Base-by-base conservation (phyloP, 2,888 invertebrate genomes). In the Leptinotarsa juncta region DNA sequence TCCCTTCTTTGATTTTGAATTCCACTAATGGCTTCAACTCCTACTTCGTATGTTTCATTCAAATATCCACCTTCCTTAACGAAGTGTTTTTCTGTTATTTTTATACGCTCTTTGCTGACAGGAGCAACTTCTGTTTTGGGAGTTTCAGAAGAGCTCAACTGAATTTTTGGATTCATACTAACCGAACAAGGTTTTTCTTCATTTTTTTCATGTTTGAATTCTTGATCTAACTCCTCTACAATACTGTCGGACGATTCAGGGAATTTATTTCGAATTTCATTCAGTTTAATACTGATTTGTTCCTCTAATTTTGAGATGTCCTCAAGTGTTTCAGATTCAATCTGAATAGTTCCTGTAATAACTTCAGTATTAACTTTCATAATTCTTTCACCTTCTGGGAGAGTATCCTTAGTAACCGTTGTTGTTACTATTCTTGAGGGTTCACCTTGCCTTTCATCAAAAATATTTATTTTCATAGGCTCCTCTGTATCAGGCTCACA, bases 341-440 rank as follows among this genome's bases (percentile, higher is more conserved):
- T 26, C 42, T 78, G 73, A 48, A 75, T 75, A 4, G 75, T 75
- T 7, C 73, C 75, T n/a, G 68, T 77, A 48, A 80, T 75, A 2
- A 80, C 71, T 74, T 82, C 81, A 48, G 78, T 79, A 15, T 77
- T 80, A 18, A 81, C 77, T 67, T 74, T 81, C 1, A 77, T 72
- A 3, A 75, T 66, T 74, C 80, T 77, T 66, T 81, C 79, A 20
- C 80, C 79, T 42, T 71, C 62, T 48, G 80, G 78, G n/a, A 76
- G 70, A 7, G 49, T 5, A 71, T 81, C 79, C 60, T 78, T 75
- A 7, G 75, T 80, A n/a, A 80, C 71, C 7, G 78, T 79, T n/a
- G 75, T 77, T n/a, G 78, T 71, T n/a, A 76, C 57, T 16, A 71
- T 73, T 67, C 76, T 66, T n/a, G 79, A 66, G 18, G 70, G 68